A percentile compares a stretch with the other conserved stretches of the same genome.
Conservation (phyloP, 1,140 invertebrate genomes). For the Magallana ariakensis region DNA sequence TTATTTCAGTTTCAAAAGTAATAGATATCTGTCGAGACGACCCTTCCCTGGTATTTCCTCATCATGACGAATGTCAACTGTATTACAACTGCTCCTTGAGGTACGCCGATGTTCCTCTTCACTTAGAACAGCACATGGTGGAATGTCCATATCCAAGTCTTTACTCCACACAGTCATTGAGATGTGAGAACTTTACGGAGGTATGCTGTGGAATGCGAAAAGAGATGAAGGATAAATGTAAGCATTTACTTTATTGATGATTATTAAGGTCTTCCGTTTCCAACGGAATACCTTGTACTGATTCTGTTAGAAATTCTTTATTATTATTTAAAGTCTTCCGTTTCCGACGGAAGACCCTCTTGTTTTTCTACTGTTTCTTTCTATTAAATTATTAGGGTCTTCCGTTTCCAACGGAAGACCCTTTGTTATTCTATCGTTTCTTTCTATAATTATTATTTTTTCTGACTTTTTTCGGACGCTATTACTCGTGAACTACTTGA, state of each 20-base stretch:
- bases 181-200: conserved; percentile 7
- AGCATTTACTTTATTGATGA: background rate
- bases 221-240: background rate
- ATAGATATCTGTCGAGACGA: background rate
- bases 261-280: too few species aligned
- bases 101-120: background rate
- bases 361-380: too few species aligned
- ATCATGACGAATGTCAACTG: background rate
- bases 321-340: too few species aligned
- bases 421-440: too few species aligned
- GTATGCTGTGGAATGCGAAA: background rate
- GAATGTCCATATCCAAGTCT: conserved; percentile 4
- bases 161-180: background rate
- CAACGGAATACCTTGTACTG: too few species aligned
- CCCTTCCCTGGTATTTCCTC: conserved; percentile 8
- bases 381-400: too few species aligned
- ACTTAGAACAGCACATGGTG: conserved; percentile 16
- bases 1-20: background rate
- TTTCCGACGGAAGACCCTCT: too few species aligned
- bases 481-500: too few species aligned
- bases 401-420: too few species aligned
- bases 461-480: too few species aligned
- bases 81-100: conserved; percentile 8
- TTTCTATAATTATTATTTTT: too few species aligned
- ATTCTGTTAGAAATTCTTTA: too few species aligned